Evolutionary conservation across 2,113 vertebrate genomes (phyloP).

Genomic region (Cranoglanis bouderius): DNA sequence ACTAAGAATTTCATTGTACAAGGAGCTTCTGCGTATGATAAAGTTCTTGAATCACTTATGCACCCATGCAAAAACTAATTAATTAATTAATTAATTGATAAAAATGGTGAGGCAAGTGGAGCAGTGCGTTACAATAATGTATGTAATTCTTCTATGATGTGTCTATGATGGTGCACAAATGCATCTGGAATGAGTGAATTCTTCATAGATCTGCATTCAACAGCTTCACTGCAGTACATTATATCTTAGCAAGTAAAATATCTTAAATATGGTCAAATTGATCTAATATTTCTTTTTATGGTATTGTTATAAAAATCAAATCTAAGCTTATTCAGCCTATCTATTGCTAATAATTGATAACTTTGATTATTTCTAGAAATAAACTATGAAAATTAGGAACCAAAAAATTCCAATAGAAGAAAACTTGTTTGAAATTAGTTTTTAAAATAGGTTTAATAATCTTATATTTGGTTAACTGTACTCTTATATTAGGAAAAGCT

Average conservation of each 20-base stretch:
- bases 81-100: too few relatives aligned
- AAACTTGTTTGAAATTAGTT: background rate
- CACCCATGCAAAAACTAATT: background rate
- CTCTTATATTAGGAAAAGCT: background rate
- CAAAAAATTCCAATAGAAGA: background rate
- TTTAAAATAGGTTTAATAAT: background rate
- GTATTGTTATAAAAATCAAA: background rate
- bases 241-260: background rate
- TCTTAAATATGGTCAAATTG: background rate
- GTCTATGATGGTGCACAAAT: background rate
- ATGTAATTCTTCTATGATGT: background rate
- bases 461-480: background rate
- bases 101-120: background rate
- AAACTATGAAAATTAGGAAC: background rate
- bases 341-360: background rate
- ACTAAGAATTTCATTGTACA: background rate
- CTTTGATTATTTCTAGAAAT: background rate
- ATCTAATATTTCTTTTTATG: background rate
- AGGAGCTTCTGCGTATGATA: background rate
- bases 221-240: background rate
- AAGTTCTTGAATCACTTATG: background rate
- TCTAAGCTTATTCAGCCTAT: background rate
- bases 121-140: background rate
- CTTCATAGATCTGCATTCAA: background rate
- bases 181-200: background rate